Conservation (phyloP, 2,797 vertebrate genomes). For the Botia kubotai region DNA sequence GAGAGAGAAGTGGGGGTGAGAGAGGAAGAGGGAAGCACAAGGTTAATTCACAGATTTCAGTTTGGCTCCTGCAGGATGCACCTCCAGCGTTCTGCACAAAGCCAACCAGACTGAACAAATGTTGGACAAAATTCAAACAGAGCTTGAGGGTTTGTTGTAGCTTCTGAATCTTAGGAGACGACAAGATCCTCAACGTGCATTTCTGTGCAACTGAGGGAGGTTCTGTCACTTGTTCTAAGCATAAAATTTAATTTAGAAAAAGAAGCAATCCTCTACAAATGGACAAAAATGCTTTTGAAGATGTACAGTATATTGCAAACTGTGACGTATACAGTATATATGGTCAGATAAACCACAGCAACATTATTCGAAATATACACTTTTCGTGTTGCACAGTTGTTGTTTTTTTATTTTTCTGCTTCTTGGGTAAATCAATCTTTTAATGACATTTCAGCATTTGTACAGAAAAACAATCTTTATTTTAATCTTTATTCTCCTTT, state of each 20-base stretch:
- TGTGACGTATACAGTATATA: no score
- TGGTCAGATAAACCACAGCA: no score
- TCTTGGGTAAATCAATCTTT: no score
- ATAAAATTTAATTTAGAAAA: background rate
- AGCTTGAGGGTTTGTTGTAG: slow-evolving; percentile 1
- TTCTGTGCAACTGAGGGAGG: background rate
- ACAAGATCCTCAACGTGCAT: background rate
- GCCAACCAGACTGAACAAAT: slow-evolving; percentile 21
- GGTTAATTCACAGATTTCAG: slow-evolving; percentile 60
- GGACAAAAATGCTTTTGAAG: background rate
- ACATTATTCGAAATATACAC: no score
- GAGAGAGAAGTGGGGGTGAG: slow-evolving; percentile 21
- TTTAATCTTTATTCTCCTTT: background rate
- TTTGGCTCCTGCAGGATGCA: slow-evolving; percentile 45
- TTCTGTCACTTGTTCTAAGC: slow-evolving; percentile 2
- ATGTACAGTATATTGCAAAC: no score
- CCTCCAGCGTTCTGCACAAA: slow-evolving; percentile 39
- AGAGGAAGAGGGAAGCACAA: slow-evolving; percentile 50
- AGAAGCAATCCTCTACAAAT: background rate
- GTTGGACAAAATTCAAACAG: slow-evolving; percentile 37
- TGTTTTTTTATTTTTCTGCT: no score
- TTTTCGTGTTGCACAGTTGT: no score
- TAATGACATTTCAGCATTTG: no score
- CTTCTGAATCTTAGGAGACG: background rate
- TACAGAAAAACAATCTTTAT: background rate